Conservation (phyloP, 1,140 invertebrate species). For the Ctenoplectra terminalis region DNA sequence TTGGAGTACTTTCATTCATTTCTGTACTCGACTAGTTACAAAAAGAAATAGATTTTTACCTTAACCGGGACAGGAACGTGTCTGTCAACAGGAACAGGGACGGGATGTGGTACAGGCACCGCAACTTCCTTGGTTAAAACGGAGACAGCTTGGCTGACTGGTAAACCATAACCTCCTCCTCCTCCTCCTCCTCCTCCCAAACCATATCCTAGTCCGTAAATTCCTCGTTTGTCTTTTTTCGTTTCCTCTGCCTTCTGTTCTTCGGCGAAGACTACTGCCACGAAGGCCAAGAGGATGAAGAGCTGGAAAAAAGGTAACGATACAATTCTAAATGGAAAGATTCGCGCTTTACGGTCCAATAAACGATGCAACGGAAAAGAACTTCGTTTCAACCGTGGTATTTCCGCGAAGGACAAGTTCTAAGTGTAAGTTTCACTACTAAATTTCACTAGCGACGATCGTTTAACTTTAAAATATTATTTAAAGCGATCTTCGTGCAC, state of each 20-base stretch:
- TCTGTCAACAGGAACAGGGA: constrained; percentile 76
- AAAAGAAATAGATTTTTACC: constrained; percentile 60
- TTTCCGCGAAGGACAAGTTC: not conserved
- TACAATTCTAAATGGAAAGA: not conserved
- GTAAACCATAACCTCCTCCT: not conserved
- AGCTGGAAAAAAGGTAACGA: constrained; percentile 57
- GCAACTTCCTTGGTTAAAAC: constrained; percentile 77
- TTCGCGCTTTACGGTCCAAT: not conserved
- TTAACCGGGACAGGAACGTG: constrained; percentile 76
- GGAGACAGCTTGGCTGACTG: constrained; percentile 35
- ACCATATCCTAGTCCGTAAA: constrained; percentile 74
- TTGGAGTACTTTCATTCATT: not conserved
- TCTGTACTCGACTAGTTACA: not conserved
- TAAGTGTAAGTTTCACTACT: too few species aligned
- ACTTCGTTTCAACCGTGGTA: not conserved
- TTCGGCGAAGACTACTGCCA: constrained; percentile 72
- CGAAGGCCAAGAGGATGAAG: constrained; percentile 70
- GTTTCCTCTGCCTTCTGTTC: constrained; percentile 48
- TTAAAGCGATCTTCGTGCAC: not conserved
- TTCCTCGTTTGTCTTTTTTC: constrained; percentile 76
- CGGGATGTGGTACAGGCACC: constrained; percentile 76
- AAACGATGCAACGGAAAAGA: not conserved
- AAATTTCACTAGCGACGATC: not conserved
- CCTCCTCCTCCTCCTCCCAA: not conserved
- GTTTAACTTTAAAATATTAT: not conserved